phyloP scores from a whole-genome alignment of 2,113 vertebrate species.

The Hydrolagus affinis region DNA sequence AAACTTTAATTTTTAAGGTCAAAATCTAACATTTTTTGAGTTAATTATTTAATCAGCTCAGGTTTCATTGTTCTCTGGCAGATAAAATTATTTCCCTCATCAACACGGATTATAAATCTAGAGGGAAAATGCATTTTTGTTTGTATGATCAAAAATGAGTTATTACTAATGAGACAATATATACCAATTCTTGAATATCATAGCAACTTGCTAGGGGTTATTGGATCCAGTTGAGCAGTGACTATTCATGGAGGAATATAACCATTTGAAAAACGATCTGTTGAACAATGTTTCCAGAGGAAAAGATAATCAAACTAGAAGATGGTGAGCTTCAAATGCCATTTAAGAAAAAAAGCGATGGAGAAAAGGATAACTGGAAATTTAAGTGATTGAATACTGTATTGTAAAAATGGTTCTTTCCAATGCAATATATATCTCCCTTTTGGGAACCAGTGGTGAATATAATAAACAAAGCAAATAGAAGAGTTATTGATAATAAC shows the following conservation, averaged over 20 bases:
- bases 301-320: no score
- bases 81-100: background rate
- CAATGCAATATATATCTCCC: no score
- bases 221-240: background rate
- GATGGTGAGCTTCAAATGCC: no score
- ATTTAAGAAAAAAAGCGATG: no score
- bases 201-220: background rate
- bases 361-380: no score
- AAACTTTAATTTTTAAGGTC: no score
- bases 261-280: background rate
- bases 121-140: background rate
- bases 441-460: no score
- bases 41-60: background rate
- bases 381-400: no score
- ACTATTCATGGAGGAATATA: background rate
- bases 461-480: no score
- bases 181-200: background rate
- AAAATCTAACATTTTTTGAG: background rate
- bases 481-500: no score
- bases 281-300: no score
- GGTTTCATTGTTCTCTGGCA: background rate
- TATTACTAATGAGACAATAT: background rate
- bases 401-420: no score
- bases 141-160: background rate
- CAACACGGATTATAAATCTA: conserved; percentile 11